Evolutionary conservation across 2,113 vertebrate species (phyloP).

Genomic region (Salvator merianae): DNA sequence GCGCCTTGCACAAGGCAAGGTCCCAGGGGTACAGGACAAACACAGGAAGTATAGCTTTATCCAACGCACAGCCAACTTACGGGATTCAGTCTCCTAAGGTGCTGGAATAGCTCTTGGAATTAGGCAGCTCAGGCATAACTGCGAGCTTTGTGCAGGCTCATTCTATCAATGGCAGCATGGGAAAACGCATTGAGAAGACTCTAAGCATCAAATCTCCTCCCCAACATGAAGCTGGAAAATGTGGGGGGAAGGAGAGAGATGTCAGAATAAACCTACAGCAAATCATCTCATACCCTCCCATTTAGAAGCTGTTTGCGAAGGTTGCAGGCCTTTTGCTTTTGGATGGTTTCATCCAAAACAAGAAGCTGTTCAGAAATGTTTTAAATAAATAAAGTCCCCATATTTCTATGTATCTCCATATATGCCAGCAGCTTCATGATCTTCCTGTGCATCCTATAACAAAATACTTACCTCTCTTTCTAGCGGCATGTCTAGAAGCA

Average conservation of each 20-base stretch:
- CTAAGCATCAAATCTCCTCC: not conserved
- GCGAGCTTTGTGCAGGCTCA: not conserved
- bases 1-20: not conserved
- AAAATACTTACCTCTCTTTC: constrained; percentile 32
- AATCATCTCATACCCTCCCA: no score
- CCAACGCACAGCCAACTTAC: not conserved
- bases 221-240: no score
- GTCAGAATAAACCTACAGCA: no score
- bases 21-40: constrained; percentile 37
- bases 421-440: constrained; percentile 30
- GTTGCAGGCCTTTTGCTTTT: no score
- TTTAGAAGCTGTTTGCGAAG: not conserved
- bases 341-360: not conserved
- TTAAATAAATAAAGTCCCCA: not conserved
- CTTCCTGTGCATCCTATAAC: constrained; percentile 5
- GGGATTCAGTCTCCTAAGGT: not conserved
- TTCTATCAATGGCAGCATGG: not conserved
- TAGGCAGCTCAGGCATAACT: constrained; percentile 10
- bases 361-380: no score
- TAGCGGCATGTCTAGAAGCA: constrained; percentile 60
- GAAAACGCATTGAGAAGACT: no score
- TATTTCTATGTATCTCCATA: constrained; percentile 41
- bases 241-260: no score
- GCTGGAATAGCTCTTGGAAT: constrained; percentile 24
- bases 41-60: constrained; percentile 10